Conservation (phyloP, 2,888 invertebrate genomes). For the Frankliniella fusca region DNA sequence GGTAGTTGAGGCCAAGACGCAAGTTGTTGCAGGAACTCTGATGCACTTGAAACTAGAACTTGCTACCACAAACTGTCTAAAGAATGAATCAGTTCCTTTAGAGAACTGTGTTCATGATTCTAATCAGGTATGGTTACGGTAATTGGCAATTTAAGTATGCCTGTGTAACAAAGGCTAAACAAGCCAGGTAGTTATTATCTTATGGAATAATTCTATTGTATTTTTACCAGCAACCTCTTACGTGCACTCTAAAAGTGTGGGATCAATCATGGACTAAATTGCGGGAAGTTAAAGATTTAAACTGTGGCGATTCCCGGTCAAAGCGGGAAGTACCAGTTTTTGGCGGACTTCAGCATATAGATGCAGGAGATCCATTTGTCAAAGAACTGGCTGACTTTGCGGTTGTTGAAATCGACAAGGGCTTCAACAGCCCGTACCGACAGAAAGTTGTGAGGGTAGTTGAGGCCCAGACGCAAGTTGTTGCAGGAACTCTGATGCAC, state of each 20-base stretch:
- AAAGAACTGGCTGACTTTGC: slow-evolving; percentile 39
- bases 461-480: slow-evolving; percentile 43
- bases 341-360: slow-evolving; percentile 34
- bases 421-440: slow-evolving; percentile 34
- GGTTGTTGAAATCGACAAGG: slow-evolving; percentile 36
- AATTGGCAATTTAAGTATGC: slow-evolving; percentile 35
- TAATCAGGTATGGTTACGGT: slow-evolving; percentile 35
- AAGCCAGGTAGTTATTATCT: slow-evolving; percentile 32
- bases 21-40: slow-evolving; percentile 53
- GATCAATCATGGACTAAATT: slow-evolving; percentile 38
- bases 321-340: background rate
- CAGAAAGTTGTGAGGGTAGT: slow-evolving; percentile 33
- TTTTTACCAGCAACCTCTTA: background rate
- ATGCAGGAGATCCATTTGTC: slow-evolving; percentile 40
- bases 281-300: slow-evolving; percentile 37
- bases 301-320: slow-evolving; percentile 31
- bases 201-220: background rate
- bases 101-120: slow-evolving; percentile 35
- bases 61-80: slow-evolving; percentile 55
- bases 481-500: slow-evolving; percentile 55
- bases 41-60: slow-evolving; percentile 58
- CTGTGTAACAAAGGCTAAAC: slow-evolving; percentile 13
- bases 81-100: slow-evolving; percentile 40
- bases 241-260: slow-evolving; percentile 33
- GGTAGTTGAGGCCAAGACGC: slow-evolving; percentile 35